Evolutionary conservation across 1,140 invertebrate species (phyloP).

Genomic region (Brevipalpus yothersi): DNA sequence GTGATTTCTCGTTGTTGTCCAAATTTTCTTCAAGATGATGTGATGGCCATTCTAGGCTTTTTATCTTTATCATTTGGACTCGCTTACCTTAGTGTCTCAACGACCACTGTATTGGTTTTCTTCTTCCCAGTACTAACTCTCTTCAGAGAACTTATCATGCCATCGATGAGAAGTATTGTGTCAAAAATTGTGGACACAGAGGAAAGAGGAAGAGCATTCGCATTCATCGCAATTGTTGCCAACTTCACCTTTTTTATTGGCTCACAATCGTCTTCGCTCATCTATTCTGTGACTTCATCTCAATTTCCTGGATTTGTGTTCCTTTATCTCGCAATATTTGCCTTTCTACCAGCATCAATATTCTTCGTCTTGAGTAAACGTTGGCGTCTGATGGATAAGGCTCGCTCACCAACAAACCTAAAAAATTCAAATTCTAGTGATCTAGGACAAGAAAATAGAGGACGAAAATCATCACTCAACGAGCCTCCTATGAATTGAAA

Average conservation of each 20-base stretch:
- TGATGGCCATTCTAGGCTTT: slow-evolving; percentile 18
- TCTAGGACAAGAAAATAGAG: too few species aligned
- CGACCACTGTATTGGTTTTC: slow-evolving; percentile 9
- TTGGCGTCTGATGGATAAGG: not conserved
- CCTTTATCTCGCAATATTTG: not conserved
- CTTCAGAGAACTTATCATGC: slow-evolving; percentile 22
- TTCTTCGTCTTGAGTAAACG: not conserved
- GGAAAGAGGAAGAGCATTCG: slow-evolving; percentile 26
- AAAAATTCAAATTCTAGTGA: too few species aligned
- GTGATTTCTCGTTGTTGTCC: slow-evolving; percentile 11
- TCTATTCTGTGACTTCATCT: not conserved
- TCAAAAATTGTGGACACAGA: slow-evolving; percentile 21
- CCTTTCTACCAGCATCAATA: not conserved
- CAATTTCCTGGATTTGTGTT: not conserved
- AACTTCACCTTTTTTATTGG: not conserved
- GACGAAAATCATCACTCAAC: too few species aligned
- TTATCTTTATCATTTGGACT: slow-evolving; percentile 19
- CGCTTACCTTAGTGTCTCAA: slow-evolving; percentile 18
- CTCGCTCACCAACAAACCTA: too few species aligned
- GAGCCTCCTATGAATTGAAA: too few species aligned
- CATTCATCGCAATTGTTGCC: slow-evolving; percentile 17
- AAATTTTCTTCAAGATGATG: slow-evolving; percentile 15
- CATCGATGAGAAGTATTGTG: slow-evolving; percentile 21
- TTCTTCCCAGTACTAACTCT: slow-evolving; percentile 14
- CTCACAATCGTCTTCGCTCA: not conserved